These are phyloP conservation scores for Sylvia borin DNA, from an alignment of 2,797 vertebrate genomes.

Conservation along the genomic window DNA sequence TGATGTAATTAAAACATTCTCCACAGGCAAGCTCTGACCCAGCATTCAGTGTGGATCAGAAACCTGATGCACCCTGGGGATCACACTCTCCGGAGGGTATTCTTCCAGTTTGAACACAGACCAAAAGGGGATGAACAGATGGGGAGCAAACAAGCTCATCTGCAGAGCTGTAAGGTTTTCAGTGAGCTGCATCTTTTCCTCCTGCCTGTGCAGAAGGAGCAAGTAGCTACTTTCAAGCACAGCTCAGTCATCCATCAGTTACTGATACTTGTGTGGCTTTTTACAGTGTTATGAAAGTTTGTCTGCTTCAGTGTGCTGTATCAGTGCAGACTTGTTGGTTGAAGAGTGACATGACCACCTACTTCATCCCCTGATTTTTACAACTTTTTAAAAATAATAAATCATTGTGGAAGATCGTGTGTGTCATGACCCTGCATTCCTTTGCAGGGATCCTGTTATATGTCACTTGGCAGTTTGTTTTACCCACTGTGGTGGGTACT, in stretches of 20 bases:
- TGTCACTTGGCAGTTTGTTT: slow-evolving; percentile 63
- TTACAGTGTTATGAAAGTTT: neutral
- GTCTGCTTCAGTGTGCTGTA: neutral
- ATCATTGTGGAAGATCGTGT: neutral
- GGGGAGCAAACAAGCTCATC: neutral
- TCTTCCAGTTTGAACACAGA: neutral
- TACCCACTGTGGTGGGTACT: slow-evolving; percentile 40
- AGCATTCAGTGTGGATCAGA: neutral
- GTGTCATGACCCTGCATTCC: slow-evolving; percentile 51
- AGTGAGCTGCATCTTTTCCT: neutral
- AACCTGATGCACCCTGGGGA: neutral
- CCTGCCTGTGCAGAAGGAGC: neutral
- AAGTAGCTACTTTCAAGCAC: neutral
- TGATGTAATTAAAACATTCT: slow-evolving; percentile 23
- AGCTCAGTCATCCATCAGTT: neutral
- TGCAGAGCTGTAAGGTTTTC: neutral
- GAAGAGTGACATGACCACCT: slow-evolving; percentile 36
- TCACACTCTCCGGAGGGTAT: rapidly evolving
- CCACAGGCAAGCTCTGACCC: neutral
- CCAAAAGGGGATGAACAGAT: neutral
- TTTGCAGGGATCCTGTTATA: slow-evolving; percentile 46
- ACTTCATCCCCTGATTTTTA: slow-evolving; percentile 25
- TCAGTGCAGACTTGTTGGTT: slow-evolving; percentile 7
- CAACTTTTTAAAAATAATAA: neutral
- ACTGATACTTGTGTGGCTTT: neutral